A percentile compares a stretch with the other conserved stretches of the same genome.
Conservation (phyloP, 1,140 invertebrate species). For the Bombus confusus region DNA sequence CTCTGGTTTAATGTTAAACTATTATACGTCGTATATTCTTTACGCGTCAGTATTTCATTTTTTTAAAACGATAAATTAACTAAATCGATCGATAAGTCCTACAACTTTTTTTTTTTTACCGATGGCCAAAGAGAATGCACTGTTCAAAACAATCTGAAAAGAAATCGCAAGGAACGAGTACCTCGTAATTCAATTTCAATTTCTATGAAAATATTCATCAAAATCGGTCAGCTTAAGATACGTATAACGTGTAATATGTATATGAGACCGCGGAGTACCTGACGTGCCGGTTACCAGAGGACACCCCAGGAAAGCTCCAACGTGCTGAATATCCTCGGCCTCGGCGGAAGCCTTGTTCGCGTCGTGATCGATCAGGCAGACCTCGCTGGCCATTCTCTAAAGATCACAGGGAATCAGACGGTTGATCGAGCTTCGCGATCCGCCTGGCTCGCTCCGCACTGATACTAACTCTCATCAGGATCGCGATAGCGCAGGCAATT, state of each 20-base stretch:
- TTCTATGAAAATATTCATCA: neutral
- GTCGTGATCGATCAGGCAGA: constrained; percentile 76
- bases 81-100: too few species aligned
- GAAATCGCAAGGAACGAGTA: neutral
- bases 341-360: constrained; percentile 71
- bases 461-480: constrained; percentile 73
- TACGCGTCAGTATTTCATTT: too few species aligned
- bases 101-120: too few species aligned
- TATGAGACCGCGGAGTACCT: constrained; percentile 55
- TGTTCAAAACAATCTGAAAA: too few species aligned
- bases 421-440: constrained; percentile 44
- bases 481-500: constrained; percentile 74
- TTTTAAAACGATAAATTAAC: too few species aligned
- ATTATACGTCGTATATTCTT: too few species aligned
- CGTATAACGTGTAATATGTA: neutral
- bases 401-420: constrained; percentile 47
- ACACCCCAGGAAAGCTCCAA: constrained; percentile 73
- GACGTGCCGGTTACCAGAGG: constrained; percentile 73
- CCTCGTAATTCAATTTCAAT: neutral
- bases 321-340: constrained; percentile 75
- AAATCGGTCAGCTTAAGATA: neutral
- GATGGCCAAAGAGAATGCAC: too few species aligned
- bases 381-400: constrained; percentile 74
- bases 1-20: neutral
- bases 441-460: neutral